Percentiles rank a stretch among this genome's conserved stretches.
phyloP scores from a whole-genome alignment of 2,888 invertebrate genomes.

The Pristionchus fissidentatus region DNA sequence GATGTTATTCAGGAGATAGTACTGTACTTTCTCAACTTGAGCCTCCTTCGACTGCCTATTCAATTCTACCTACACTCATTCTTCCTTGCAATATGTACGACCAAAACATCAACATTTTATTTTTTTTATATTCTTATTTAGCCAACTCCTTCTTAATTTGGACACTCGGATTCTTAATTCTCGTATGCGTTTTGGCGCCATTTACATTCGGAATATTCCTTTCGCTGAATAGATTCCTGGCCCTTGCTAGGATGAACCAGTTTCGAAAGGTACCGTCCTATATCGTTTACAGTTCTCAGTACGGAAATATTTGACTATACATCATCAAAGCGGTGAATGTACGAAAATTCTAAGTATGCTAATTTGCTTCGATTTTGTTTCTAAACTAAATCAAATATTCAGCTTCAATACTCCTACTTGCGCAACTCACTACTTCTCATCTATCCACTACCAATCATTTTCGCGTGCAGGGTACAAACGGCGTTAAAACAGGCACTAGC shows the following conservation, averaged over 20 bases:
- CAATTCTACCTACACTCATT: not conserved
- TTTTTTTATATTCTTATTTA: not conserved
- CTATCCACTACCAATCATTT: not conserved
- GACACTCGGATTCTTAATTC: not conserved
- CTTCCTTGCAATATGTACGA: not conserved
- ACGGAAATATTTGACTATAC: too few relatives aligned
- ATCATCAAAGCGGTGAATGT: too few relatives aligned
- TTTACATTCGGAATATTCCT: not conserved
- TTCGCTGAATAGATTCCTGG: not conserved
- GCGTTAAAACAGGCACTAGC: too few relatives aligned
- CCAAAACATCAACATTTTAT: not conserved
- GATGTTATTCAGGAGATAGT: not conserved
- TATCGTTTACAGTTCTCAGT: too few relatives aligned
- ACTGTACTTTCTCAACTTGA: not conserved
- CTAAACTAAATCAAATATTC: too few relatives aligned
- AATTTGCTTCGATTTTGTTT: too few relatives aligned
- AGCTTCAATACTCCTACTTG: too few relatives aligned
- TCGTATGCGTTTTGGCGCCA: not conserved
- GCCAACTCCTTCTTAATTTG: not conserved
- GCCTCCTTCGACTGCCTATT: not conserved
- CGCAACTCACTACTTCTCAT: not conserved
- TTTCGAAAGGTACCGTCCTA: not conserved
- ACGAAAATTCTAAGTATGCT: too few relatives aligned
- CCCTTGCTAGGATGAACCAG: not conserved
- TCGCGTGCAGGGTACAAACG: not conserved